Evolutionary conservation across 2,888 invertebrate genomes (phyloP).

Genomic region (Azorinus chamasolen): DNA sequence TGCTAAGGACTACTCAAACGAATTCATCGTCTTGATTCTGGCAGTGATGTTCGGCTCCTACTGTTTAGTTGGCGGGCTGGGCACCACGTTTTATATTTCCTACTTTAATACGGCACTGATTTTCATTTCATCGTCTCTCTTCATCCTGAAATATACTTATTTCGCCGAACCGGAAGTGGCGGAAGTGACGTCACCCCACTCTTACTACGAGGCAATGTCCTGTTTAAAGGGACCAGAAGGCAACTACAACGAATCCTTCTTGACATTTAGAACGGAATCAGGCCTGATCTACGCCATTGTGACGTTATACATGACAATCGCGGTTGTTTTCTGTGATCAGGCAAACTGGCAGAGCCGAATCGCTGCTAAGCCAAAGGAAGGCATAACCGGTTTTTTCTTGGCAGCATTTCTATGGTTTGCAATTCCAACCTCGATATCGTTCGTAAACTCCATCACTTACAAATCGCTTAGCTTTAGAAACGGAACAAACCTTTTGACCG

Average conservation of each 20-base stretch:
- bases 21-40: constrained; percentile 77
- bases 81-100: constrained; percentile 84
- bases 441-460: constrained; percentile 75
- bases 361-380: constrained; percentile 81
- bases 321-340: constrained; percentile 77
- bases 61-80: constrained; percentile 80
- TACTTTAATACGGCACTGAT: constrained; percentile 82
- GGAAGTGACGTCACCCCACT: constrained; percentile 57
- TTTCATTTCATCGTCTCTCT: constrained; percentile 75
- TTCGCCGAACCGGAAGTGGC: constrained; percentile 57
- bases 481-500: constrained; percentile 63
- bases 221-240: constrained; percentile 57
- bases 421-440: constrained; percentile 81
- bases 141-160: constrained; percentile 73
- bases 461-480: constrained; percentile 68
- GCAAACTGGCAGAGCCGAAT: constrained; percentile 85
- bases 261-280: constrained; percentile 76
- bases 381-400: constrained; percentile 81
- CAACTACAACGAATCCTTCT: constrained; percentile 61
- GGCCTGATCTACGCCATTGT: constrained; percentile 76
- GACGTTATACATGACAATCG: constrained; percentile 67
- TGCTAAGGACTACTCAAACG: constrained; percentile 75
- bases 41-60: constrained; percentile 80
- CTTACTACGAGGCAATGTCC: constrained; percentile 68
- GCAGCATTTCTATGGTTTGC: constrained; percentile 83